These are phyloP conservation scores for Stramonita haemastoma DNA, from an alignment of 2,888 invertebrate species.

Conservation along the genomic window DNA sequence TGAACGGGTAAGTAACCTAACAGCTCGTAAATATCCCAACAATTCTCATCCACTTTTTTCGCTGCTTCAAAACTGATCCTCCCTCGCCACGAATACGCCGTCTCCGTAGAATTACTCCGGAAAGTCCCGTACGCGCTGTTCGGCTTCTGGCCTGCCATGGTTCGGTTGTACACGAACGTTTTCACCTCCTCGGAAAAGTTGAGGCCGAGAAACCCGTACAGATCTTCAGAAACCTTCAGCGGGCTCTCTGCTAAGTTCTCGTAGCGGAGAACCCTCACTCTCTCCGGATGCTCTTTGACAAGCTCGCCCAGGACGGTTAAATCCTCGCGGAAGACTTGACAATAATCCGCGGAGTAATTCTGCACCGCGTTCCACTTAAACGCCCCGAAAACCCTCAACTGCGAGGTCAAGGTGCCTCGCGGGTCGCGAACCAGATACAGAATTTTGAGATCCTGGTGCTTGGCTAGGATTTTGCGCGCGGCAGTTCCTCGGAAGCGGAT, in stretches of 20 bases:
- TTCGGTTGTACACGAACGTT: slow-evolving; percentile 28
- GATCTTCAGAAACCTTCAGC: slow-evolving; percentile 21
- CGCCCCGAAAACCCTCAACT: slow-evolving; percentile 38
- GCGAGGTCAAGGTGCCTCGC: slow-evolving; percentile 42
- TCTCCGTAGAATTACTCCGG: slow-evolving; percentile 13
- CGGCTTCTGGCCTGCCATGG: slow-evolving; percentile 2
- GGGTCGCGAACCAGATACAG: slow-evolving; percentile 47
- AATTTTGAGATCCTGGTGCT: slow-evolving; percentile 40
- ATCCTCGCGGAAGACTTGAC: slow-evolving; percentile 37
- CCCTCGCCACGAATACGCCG: slow-evolving; percentile 26
- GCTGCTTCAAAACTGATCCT: background rate
- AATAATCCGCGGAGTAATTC: slow-evolving; percentile 36
- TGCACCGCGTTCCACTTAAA: slow-evolving; percentile 36
- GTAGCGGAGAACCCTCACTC: slow-evolving; percentile 43
- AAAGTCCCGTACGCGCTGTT: slow-evolving; percentile 30
- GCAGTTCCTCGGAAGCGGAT: slow-evolving; percentile 43
- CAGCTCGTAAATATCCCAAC: slow-evolving; percentile 22
- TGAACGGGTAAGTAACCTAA: slow-evolving; percentile 33
- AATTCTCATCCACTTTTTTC: slow-evolving; percentile 17
- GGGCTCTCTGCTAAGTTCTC: slow-evolving; percentile 42
- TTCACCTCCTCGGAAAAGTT: background rate
- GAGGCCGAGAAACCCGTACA: slow-evolving; percentile 45
- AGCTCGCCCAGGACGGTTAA: slow-evolving; percentile 31
- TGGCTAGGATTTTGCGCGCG: slow-evolving; percentile 34
- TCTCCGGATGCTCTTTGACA: slow-evolving; percentile 26